phyloP scores from a whole-genome alignment of 2,888 invertebrate species.

The Poecilobothrus nobilitatus region DNA sequence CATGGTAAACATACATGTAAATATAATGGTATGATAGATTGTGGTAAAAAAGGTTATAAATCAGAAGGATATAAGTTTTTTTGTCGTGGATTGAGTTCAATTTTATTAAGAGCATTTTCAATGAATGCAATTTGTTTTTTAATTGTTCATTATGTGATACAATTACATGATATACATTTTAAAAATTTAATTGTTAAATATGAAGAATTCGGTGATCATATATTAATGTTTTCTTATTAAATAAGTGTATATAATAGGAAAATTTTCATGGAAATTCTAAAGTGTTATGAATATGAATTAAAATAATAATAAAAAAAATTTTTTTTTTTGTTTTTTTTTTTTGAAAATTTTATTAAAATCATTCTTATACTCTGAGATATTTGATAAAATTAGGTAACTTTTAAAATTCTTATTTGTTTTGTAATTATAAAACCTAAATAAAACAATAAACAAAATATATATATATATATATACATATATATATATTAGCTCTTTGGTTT shows the following conservation, averaged over 20 bases:
- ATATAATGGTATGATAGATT: constrained; percentile 66
- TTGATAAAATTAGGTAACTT: background rate
- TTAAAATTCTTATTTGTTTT: background rate
- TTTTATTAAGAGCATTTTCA: constrained; percentile 80
- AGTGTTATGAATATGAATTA: no score
- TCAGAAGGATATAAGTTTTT: constrained; percentile 65
- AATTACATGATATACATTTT: no score
- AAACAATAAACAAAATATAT: background rate
- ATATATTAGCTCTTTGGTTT: background rate
- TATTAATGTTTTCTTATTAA: no score
- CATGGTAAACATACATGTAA: constrained; percentile 39
- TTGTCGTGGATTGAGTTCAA: constrained; percentile 66
- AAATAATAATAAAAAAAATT: no score
- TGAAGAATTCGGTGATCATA: no score
- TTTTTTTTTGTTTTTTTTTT: background rate
- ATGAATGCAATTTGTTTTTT: constrained; percentile 88
- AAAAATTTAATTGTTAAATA: no score
- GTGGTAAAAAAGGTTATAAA: constrained; percentile 58
- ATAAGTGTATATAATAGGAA: no score
- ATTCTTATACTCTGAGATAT: background rate
- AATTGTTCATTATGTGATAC: constrained; percentile 71
- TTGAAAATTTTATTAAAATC: background rate
- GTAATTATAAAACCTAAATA: background rate
- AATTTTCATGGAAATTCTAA: no score
- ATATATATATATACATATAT: no score